These are phyloP conservation scores for Stramonita haemastoma DNA, from an alignment of 2,888 invertebrate genomes.

Conservation along the genomic window DNA sequence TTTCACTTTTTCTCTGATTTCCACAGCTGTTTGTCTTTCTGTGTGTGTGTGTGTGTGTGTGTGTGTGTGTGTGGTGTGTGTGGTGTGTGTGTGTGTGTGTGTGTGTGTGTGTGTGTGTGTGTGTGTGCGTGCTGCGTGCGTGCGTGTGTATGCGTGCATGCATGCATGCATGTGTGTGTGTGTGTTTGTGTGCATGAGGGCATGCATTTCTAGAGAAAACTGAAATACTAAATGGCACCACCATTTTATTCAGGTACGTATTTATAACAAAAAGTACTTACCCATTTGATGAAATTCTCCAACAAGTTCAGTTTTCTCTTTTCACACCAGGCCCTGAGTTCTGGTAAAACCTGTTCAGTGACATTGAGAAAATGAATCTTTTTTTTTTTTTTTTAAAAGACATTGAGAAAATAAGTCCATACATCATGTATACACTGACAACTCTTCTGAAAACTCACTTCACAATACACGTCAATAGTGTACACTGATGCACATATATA, in stretches of 20 bases:
- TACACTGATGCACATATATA: no score
- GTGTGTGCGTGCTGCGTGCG: background rate
- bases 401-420: no score
- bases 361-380: no score
- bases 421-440: no score
- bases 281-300: constrained; percentile 70
- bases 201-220: background rate
- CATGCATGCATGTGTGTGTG: background rate
- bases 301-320: constrained; percentile 61
- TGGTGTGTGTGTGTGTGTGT: background rate
- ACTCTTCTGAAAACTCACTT: no score
- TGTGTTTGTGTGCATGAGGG: no score
- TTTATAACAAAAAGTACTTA: constrained; percentile 48
- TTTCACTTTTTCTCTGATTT: background rate
- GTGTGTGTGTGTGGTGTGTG: background rate
- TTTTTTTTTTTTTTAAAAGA: no score
- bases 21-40: background rate
- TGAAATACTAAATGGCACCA: no score
- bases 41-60: background rate
- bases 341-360: constrained; percentile 63
- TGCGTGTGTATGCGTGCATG: background rate
- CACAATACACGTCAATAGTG: no score
- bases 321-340: constrained; percentile 66
- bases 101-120: background rate
- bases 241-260: background rate